These are phyloP conservation scores for Aldabrachelys gigantea DNA, from an alignment of 2,113 vertebrate species.

Conservation along the genomic window DNA sequence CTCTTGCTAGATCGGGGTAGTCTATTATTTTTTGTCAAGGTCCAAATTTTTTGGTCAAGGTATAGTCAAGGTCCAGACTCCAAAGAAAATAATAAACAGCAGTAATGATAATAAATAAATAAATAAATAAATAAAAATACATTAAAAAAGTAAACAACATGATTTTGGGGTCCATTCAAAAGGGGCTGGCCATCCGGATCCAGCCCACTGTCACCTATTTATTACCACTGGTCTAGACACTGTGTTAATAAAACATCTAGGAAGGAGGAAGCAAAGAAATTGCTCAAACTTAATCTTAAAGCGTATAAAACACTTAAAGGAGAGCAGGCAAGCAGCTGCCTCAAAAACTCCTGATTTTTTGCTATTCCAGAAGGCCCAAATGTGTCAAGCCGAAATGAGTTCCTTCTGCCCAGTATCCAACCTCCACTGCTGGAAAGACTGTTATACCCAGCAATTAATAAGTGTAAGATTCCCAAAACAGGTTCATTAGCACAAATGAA, in stretches of 20 bases:
- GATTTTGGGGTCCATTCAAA: no score
- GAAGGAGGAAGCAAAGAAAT: conserved; percentile 21
- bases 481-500: neutral
- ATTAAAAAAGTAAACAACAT: no score
- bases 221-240: neutral
- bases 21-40: no score
- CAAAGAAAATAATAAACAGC: no score
- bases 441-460: conserved; percentile 11
- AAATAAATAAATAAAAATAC: no score
- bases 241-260: conserved; percentile 1
- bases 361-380: conserved; percentile 27
- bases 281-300: conserved; percentile 32
- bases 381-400: conserved; percentile 23
- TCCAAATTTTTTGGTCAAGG: no score
- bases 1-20: neutral
- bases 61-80: no score
- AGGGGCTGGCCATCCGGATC: no score
- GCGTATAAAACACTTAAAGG: conserved; percentile 28
- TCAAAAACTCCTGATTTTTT: conserved; percentile 25
- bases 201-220: no score
- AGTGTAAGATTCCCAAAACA: neutral
- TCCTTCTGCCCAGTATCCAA: neutral
- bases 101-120: no score
- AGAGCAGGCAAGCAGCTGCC: neutral
- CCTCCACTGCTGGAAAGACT: neutral